These are phyloP conservation scores for Alectura lathami DNA, from an alignment of 2,113 vertebrate species.

Conservation along the genomic window DNA sequence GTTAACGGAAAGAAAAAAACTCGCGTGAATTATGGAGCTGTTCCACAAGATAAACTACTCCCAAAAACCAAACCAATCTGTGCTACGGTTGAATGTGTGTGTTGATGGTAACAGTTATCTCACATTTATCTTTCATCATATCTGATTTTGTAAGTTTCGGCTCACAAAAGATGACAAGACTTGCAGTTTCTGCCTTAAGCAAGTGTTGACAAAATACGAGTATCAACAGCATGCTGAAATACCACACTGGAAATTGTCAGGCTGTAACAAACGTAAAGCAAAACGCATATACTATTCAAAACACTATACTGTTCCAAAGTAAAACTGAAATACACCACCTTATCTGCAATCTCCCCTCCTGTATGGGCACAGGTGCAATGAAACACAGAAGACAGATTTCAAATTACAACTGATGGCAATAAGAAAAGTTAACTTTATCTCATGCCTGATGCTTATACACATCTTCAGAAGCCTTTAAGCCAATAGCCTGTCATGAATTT, in stretches of 20 bases:
- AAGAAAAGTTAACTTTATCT: not conserved
- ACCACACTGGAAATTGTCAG: not conserved
- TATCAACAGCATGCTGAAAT: not conserved
- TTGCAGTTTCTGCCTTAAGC: not conserved
- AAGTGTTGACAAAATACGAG: not conserved
- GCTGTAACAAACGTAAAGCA: not conserved
- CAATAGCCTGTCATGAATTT: fast-evolving
- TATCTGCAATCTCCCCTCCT: not conserved
- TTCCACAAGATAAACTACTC: not conserved
- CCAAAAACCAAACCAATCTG: not conserved
- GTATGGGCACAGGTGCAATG: not conserved
- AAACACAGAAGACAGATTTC: not conserved
- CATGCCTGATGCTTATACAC: not conserved
- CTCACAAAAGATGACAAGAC: not conserved
- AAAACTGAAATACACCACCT: not conserved
- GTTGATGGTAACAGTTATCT: not conserved
- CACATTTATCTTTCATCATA: not conserved
- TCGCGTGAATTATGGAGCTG: not conserved
- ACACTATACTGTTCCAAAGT: not conserved
- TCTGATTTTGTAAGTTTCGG: not conserved
- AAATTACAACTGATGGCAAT: not conserved
- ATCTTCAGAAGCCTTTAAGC: not conserved
- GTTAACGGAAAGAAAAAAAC: not conserved
- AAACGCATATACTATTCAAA: not conserved
- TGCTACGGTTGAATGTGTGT: not conserved